Percentiles rank a stretch among this genome's conserved stretches.
These are phyloP conservation scores for Nymphalis urticae DNA, from an alignment of 2,888 invertebrate species.

Conservation along the genomic window DNA sequence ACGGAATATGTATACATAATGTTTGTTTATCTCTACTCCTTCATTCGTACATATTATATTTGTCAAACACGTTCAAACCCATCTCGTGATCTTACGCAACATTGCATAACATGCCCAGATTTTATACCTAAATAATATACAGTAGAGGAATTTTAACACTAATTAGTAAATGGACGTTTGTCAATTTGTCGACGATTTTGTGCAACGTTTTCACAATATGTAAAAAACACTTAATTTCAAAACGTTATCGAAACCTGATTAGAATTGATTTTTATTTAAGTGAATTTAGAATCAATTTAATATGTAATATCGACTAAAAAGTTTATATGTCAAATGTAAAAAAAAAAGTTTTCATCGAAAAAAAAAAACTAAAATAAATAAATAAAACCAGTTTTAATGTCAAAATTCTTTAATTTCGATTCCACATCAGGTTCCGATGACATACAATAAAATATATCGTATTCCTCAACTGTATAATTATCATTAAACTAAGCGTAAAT, in stretches of 20 bases:
- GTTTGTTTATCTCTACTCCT: too few species aligned
- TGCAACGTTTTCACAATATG: conserved; percentile 21
- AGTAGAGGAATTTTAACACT: conserved; percentile 73
- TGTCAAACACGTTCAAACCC: conserved; percentile 24
- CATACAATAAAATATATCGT: conserved; percentile 28
- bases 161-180: conserved; percentile 74
- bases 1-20: too few species aligned
- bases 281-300: background rate
- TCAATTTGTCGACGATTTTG: conserved; percentile 44
- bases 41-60: too few species aligned
- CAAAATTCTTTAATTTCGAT: background rate
- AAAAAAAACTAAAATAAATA: background rate
- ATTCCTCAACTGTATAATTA: conserved; percentile 69
- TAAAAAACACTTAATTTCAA: conserved; percentile 24
- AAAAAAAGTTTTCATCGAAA: background rate
- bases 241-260: conserved; percentile 31
- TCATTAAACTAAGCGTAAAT: conserved; percentile 58
- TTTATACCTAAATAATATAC: conserved; percentile 70
- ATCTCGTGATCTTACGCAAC: conserved; percentile 39
- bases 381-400: background rate
- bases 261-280: conserved; percentile 10
- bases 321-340: background rate
- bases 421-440: conserved; percentile 36
- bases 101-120: conserved; percentile 59
- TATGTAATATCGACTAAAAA: background rate